Base-by-base conservation (phyloP, 2,888 invertebrate species). In the Nezara viridula region DNA sequence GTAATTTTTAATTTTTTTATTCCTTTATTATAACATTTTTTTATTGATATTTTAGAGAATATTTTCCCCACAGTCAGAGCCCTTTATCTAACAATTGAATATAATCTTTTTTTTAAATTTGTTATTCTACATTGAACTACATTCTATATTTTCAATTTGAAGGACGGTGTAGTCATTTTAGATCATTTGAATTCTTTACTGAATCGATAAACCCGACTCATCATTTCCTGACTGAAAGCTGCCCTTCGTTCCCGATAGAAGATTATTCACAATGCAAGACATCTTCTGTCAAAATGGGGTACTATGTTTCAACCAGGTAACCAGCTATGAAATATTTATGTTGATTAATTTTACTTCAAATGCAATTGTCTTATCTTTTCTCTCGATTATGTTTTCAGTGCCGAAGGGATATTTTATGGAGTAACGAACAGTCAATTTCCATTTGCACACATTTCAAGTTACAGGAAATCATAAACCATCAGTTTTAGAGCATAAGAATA, bases 131-230 rank as follows among this genome's bases (percentile, higher is more conserved):
- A 77, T 27, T 37, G 73, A 37, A 16, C 73, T 73, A 16, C 2
- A 32, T 77, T 21, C 21, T 40, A 9, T 40, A 0, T 40, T 77
- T 77, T 77, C 40, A 37, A 27, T 77, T 77, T 77, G 40, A 52
- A 88, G 88, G 60, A 27, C 10, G 60, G 37, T 88, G 88, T 49
- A 88, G 88, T 73, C 88, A 88, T 55, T 27, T 44, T 19, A 60
- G 88, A 44, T 52, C 88, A 24, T 19, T 27, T 27, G 16, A 88
- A 27, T 73, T 14, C 55, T 88, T 88, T 37, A 32, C 6, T n/a
- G 88, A 88, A 88, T 88, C 88, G 73, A 47, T 73, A 16, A 40
- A 21, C 16, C 32, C 44, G 0, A 37, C 27, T 19, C 60, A 88
- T 55, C 5, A 60, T 10, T 88, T 88, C 49, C 66, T 24, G 27